These are phyloP conservation scores for Drosophila anomalipes DNA, from an alignment of 2,888 invertebrate species.

Conservation along the genomic window DNA sequence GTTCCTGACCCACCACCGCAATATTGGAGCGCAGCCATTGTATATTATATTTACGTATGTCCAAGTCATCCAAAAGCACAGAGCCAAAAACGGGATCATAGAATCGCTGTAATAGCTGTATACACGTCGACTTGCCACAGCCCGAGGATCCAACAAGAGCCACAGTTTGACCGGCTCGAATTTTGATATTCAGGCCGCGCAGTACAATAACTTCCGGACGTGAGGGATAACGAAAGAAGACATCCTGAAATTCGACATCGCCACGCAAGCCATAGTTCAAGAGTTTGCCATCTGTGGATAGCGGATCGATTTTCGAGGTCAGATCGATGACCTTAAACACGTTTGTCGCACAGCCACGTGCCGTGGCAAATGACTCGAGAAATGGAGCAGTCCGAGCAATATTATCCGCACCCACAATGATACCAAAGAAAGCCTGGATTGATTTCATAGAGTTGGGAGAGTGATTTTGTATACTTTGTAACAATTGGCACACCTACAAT, in stretches of 20 bases:
- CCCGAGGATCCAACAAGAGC: constrained; percentile 91
- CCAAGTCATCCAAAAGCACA: constrained; percentile 88
- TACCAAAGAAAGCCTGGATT: constrained; percentile 88
- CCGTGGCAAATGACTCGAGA: constrained; percentile 90
- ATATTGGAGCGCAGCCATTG: constrained; percentile 91
- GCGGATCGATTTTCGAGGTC: constrained; percentile 90
- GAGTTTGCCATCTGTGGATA: constrained; percentile 88
- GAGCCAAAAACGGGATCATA: constrained; percentile 89
- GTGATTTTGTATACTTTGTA: fast-evolving
- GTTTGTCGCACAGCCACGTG: constrained; percentile 90
- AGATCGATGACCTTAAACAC: constrained; percentile 92
- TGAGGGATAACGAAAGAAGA: constrained; percentile 92
- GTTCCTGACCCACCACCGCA: constrained; percentile 95
- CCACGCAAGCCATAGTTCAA: constrained; percentile 88
- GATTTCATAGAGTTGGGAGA: not conserved
- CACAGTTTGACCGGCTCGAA: constrained; percentile 89
- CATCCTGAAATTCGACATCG: constrained; percentile 89
- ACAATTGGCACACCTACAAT: constrained; percentile 87
- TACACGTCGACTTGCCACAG: constrained; percentile 93
- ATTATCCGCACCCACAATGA: constrained; percentile 92
- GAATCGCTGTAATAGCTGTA: constrained; percentile 91
- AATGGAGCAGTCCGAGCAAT: constrained; percentile 91
- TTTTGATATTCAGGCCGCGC: constrained; percentile 88
- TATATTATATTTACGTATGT: constrained; percentile 89
- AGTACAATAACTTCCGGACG: constrained; percentile 90